A percentile compares a stretch with the other conserved stretches of the same genome.
Conservation (phyloP, 2,797 vertebrate genomes). For the Sebastes hubbsi region DNA sequence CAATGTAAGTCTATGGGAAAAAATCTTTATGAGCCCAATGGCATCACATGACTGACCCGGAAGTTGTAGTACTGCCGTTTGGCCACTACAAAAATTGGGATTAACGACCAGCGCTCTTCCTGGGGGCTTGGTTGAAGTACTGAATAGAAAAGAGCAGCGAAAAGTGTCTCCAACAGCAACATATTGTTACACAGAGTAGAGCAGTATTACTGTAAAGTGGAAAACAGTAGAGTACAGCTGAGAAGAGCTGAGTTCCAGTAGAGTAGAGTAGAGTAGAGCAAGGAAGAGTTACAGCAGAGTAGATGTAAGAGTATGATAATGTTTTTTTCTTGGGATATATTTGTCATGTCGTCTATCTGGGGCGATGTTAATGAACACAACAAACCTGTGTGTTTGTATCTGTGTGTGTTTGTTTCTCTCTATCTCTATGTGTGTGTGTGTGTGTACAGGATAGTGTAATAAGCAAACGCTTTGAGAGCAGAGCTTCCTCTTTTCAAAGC, state of each 20-base stretch:
- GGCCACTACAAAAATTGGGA: no score
- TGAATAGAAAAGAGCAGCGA: neutral
- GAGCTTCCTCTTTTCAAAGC: conserved; percentile 35
- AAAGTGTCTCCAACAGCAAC: neutral
- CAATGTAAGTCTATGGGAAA: no score
- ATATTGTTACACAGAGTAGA: neutral
- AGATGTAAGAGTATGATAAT: neutral
- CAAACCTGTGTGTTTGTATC: neutral
- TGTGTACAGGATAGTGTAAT: neutral
- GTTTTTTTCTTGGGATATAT: neutral
- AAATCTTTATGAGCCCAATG: no score
- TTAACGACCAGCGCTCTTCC: no score
- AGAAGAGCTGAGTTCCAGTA: neutral
- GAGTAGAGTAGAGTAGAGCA: neutral
- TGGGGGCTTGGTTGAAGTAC: neutral
- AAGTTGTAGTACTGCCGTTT: no score
- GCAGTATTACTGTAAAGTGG: neutral
- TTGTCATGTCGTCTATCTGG: neutral
- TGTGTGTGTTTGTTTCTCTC: neutral
- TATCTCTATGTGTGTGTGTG: neutral
- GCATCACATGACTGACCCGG: fast-evolving
- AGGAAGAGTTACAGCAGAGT: neutral
- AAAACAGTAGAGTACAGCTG: neutral
- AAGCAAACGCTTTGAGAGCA: conserved; percentile 5
- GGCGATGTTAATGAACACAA: neutral